Base-by-base conservation (phyloP, 2,888 invertebrate genomes). In the Calameuta pallipes region DNA sequence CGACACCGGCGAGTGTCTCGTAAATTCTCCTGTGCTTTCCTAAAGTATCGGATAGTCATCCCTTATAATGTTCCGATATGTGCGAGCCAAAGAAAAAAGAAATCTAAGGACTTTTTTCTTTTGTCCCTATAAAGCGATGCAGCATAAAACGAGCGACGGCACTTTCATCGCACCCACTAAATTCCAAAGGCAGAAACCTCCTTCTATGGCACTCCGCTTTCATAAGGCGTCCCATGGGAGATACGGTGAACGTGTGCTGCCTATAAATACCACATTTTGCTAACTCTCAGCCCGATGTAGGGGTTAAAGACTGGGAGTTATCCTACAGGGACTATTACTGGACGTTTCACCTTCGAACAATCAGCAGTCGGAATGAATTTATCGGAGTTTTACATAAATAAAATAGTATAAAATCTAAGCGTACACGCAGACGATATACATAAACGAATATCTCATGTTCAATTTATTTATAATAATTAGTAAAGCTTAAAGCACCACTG, bases 221-320 rank as follows among this genome's bases (percentile, higher is more conserved):
- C 71, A 71, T 71, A 71, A 71, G 71, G 31, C 71, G 71, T 34
- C 34, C 71, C 71, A 56, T 34, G 34, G 71, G 71, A 12, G 71
- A 71, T 71, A 71, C 71, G 71, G 71, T 15, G 71, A 34, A 71
- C 71, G 71, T 71, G 71, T 71, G 34, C 71, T 34, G 71, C 71
- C 71, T 71, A 31, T 71, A 71, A 71, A 71, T 31, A 71, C 31
- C 71, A 71, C 31, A 71, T 34, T 71, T 71, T 71, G 71, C 71
- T 71, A 71, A 71, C 33, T 71, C 31, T 71, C 71, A 56, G 56
- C 56, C 56, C 71, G 33, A 11, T 71, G 31, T 71, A 34, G 34
- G 31, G 71, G 31, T 31, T 33, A 71, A 71, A 9, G 56, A 56
- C 56, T 56, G 23, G 2, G 56, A 56, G 56, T 56, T 56, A 56